A percentile compares a stretch with the other conserved stretches of the same genome.
These are phyloP conservation scores for Pseudomyrmex sp. DNA, from an alignment of 1,140 invertebrate genomes.

Conservation along the genomic window DNA sequence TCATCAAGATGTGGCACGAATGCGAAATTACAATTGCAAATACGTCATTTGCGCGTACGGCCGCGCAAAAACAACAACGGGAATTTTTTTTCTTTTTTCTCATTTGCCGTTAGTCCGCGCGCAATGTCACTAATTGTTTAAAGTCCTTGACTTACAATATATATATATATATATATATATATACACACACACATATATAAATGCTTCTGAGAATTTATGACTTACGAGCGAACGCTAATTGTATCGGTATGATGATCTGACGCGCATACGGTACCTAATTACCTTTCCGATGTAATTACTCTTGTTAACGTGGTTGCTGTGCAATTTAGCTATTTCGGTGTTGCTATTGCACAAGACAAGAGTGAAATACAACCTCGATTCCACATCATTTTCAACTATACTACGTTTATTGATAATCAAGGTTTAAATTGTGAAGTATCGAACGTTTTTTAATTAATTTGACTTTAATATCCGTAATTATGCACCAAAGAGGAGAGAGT, in stretches of 20 bases:
- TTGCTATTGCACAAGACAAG: not conserved
- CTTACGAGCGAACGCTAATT: slow-evolving; percentile 13
- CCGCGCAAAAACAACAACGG: not conserved
- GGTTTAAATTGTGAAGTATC: not conserved
- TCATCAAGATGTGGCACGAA: slow-evolving; percentile 48
- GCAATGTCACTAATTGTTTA: slow-evolving; percentile 38
- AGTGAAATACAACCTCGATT: not conserved
- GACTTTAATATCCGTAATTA: too few relatives aligned
- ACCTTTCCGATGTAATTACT: slow-evolving; percentile 9
- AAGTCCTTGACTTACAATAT: slow-evolving; percentile 44
- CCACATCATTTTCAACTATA: not conserved
- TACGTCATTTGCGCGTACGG: slow-evolving; percentile 4
- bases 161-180: not conserved
- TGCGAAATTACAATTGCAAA: slow-evolving; percentile 42
- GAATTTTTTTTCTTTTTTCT: slow-evolving; percentile 19
- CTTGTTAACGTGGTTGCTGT: not conserved
- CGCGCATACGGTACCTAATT: slow-evolving; percentile 14
- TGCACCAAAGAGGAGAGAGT: too few relatives aligned
- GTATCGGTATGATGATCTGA: slow-evolving; percentile 29
- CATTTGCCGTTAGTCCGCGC: not conserved
- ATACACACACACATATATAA: too few relatives aligned
- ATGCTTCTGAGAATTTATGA: slow-evolving; percentile 45
- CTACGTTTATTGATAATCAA: not conserved
- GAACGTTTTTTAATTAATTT: not conserved
- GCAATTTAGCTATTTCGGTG: slow-evolving; percentile 12